Evolutionary conservation across 2,113 vertebrate genomes (phyloP).

Genomic region (Kryptolebias marmoratus): DNA sequence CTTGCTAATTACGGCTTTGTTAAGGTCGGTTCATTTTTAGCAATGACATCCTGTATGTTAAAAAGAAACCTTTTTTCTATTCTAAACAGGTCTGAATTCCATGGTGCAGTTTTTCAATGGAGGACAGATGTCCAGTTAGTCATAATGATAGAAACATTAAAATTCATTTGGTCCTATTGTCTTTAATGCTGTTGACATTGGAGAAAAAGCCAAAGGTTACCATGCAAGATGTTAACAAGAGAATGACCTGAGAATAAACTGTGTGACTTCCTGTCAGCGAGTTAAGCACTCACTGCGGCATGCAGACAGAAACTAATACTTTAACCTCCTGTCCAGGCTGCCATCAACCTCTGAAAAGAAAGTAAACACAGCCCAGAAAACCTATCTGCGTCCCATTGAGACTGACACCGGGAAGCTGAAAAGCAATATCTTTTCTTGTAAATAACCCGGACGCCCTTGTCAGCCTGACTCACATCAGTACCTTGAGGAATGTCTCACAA

Average conservation of each 20-base stretch:
- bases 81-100: no score
- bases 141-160: not conserved
- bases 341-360: slow-evolving; percentile 52
- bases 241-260: slow-evolving; percentile 6
- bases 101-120: no score
- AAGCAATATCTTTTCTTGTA: slow-evolving; percentile 57
- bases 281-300: slow-evolving; percentile 38
- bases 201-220: not conserved
- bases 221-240: not conserved
- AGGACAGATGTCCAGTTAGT: not conserved
- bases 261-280: not conserved
- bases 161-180: not conserved
- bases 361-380: slow-evolving; percentile 48
- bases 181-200: not conserved
- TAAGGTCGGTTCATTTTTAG: not conserved
- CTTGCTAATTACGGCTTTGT: not conserved
- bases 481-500: slow-evolving; percentile 54
- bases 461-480: slow-evolving; percentile 52
- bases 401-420: slow-evolving; percentile 49
- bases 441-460: slow-evolving; percentile 62
- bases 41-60: not conserved
- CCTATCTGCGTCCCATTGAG: slow-evolving; percentile 37
- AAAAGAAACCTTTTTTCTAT: not conserved
- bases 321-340: slow-evolving; percentile 36
- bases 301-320: slow-evolving; percentile 36